Evolutionary conservation across 2,888 invertebrate genomes (phyloP).

Genomic region (Azorinus chamasolen): DNA sequence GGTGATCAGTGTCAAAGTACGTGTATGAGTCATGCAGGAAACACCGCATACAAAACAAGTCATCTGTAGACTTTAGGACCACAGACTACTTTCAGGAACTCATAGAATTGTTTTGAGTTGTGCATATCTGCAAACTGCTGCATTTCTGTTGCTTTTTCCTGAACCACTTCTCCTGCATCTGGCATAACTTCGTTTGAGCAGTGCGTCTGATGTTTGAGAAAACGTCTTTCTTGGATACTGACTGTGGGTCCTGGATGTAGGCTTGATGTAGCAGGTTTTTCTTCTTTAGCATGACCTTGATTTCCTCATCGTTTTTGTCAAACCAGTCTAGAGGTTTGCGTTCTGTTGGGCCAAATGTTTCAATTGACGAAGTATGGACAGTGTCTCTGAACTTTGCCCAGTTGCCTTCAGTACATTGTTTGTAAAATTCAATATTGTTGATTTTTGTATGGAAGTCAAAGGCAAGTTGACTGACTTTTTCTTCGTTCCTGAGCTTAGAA

Average conservation of each 20-base stretch:
- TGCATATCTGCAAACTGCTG: constrained; percentile 10
- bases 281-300: background rate
- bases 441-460: too few species aligned
- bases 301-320: constrained; percentile 2
- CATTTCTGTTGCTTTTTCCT: constrained; percentile 21
- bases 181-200: too few species aligned
- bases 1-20: too few species aligned
- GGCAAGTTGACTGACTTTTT: background rate
- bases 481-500: background rate
- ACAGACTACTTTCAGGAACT: too few species aligned
- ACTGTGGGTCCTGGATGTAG: too few species aligned
- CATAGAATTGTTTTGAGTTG: constrained; percentile 4
- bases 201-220: background rate
- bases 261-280: too few species aligned
- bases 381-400: background rate
- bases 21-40: too few species aligned
- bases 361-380: background rate
- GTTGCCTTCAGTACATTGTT: background rate
- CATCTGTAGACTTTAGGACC: background rate
- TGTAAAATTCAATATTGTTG: background rate
- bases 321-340: background rate
- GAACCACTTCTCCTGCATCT: constrained; percentile 14
- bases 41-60: too few species aligned
- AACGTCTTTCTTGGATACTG: too few species aligned
- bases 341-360: background rate